Conservation (phyloP, 2,113 vertebrate genomes). For the Orthonyx spaldingii region DNA sequence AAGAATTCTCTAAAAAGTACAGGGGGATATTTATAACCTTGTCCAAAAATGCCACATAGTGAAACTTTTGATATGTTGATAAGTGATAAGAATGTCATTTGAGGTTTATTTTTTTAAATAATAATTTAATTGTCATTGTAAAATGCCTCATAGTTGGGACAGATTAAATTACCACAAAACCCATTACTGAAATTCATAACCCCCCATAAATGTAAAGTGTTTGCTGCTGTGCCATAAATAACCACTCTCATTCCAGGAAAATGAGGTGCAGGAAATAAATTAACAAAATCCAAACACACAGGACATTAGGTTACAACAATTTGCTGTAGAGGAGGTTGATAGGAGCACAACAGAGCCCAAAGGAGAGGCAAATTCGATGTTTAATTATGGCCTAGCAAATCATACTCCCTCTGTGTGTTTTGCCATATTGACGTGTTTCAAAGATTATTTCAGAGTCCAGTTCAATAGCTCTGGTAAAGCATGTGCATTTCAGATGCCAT, state of each 20-base stretch:
- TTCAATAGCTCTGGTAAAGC: slow-evolving; percentile 11
- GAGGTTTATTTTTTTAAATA: slow-evolving; percentile 79
- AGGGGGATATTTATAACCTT: slow-evolving; percentile 62
- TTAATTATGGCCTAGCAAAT: slow-evolving; percentile 72
- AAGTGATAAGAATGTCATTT: slow-evolving; percentile 75
- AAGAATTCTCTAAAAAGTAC: slow-evolving; percentile 46
- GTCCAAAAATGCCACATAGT: slow-evolving; percentile 51
- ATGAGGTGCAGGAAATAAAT: slow-evolving; percentile 78
- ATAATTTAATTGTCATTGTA: slow-evolving; percentile 82
- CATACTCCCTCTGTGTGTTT: slow-evolving; percentile 36
- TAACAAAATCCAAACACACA: slow-evolving; percentile 74
- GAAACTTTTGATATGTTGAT: slow-evolving; percentile 76
- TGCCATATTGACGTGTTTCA: slow-evolving; percentile 33
- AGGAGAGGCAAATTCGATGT: slow-evolving; percentile 55
- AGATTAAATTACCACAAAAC: slow-evolving; percentile 79
- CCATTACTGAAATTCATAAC: slow-evolving; percentile 80
- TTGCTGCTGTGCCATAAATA: slow-evolving; percentile 75
- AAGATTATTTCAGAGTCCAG: background rate
- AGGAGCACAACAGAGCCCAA: slow-evolving; percentile 38
- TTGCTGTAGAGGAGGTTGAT: slow-evolving; percentile 57
- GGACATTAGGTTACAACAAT: slow-evolving; percentile 73
- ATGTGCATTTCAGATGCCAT: slow-evolving; percentile 17
- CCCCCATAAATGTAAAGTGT: slow-evolving; percentile 79
- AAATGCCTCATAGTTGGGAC: slow-evolving; percentile 77
- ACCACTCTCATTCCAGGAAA: slow-evolving; percentile 72